Base-by-base conservation (phyloP, 1,140 invertebrate genomes). In the Riptortus pedestris region DNA sequence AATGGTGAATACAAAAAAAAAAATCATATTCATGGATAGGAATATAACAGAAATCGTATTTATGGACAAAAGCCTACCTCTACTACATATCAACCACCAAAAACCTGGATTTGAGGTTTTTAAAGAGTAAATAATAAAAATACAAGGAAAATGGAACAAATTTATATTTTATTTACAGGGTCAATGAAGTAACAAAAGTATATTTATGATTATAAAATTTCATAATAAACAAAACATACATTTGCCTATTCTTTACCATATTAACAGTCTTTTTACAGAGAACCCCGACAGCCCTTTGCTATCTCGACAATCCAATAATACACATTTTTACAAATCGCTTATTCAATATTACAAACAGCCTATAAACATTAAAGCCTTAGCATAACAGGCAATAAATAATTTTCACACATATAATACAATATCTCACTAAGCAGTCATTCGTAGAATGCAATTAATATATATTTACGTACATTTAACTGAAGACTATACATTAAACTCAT, bases 161-260 rank as follows among this genome's bases (percentile, higher is more conserved):
- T 26, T 24, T 22, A 55, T 55, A 55, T 24, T 55, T 55, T 55
- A 55, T 55, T 55, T 55, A 55, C 51, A 55, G 12, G 24, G 26
- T 55, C 18, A 55, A 55, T 55, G 20, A 55, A 26, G 51, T 55
- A 55, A 55, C 51, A 55, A 55, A 55, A 55, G 51, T 55, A 55
- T 55, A 55, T 55, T 55, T 55, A 55, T 55, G 51, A 55, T 55
- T 55, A 55, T 55, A 55, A 55, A 55, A 55, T 55, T 55, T 55
- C 12, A 55, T 55, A 55, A 55, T 55, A 55, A 55, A 55, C 51
- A 55, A 55, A 55, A 55, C 51, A 55, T 55, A 55, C 51, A 55
- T 55, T 55, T 55, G 26, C 51, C 51, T 55, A 55, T 24, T 26
- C 20, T 55, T 55, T 55, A 18, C 51, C 51, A 55, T 55, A 55